Conservation (phyloP, 2,888 invertebrate species). For the Aleiodes leptofemur region DNA sequence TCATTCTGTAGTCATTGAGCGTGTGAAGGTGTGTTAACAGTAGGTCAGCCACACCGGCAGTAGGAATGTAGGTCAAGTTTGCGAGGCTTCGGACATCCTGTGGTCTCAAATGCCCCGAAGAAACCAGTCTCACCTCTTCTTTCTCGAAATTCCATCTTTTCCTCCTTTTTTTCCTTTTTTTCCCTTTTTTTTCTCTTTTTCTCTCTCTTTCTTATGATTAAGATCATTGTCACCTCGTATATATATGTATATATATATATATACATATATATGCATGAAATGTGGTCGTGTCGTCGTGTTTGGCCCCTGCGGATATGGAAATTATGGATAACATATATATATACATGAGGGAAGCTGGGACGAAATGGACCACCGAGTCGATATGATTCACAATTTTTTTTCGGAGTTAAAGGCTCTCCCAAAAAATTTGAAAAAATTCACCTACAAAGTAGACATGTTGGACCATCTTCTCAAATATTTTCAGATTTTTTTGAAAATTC, state of each 20-base stretch:
- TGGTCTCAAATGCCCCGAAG: slow-evolving; percentile 35
- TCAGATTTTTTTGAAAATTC: too few species aligned
- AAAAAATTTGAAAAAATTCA: too few species aligned
- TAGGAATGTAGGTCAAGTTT: slow-evolving; percentile 55
- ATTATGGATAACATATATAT: slow-evolving; percentile 10
- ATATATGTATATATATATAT: too few species aligned
- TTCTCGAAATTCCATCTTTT: background rate
- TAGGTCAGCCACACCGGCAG: slow-evolving; percentile 49
- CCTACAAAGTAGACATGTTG: too few species aligned
- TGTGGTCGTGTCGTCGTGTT: background rate
- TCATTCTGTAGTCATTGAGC: background rate
- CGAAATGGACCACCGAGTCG: too few species aligned
- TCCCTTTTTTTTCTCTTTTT: background rate
- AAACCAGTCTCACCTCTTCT: slow-evolving; percentile 37
- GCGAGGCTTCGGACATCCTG: slow-evolving; percentile 52
- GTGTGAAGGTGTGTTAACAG: slow-evolving; percentile 41
- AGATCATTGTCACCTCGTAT: background rate
- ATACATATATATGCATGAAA: background rate
- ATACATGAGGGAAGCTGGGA: too few species aligned
- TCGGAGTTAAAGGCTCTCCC: too few species aligned
- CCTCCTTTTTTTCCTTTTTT: background rate
- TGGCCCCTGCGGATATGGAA: background rate
- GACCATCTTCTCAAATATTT: too few species aligned
- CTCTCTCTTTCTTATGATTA: slow-evolving; percentile 4
- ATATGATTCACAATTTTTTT: too few species aligned